Evolutionary conservation across 2,888 invertebrate genomes (phyloP), one percentile per base, ranked within the genome.

Genomic region (Cactoblastis cactorum): DNA sequence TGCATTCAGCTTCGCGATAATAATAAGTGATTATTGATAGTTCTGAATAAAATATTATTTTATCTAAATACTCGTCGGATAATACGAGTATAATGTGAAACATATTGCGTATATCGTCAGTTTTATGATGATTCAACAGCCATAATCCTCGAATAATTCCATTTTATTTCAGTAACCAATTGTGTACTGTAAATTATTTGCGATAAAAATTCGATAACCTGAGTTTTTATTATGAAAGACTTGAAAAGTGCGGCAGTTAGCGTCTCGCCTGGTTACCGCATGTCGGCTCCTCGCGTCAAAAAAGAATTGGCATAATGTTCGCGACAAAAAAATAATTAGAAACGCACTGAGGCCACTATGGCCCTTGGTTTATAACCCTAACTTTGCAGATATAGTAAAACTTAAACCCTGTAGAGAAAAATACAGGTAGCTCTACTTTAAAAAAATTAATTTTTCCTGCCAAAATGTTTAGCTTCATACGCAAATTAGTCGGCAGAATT

Each of bases 381-480:
- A 53, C 34, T 18, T 48, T 45, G 34, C 28, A 55, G 47, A 53
- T 52, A 37, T 37, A 47, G 47, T 37, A 47, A 15, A 24, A 37
- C 22, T 15, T 37, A 24, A 14, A 34, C 3, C 11, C 14, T 11
- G 24, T n/a, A n/a, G n/a, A n/a, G n/a, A n/a, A n/a, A n/a, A n/a
- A n/a, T n/a, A n/a, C n/a, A n/a, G n/a, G n/a, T n/a, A n/a, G n/a
- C n/a, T n/a, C n/a, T n/a, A n/a, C n/a, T n/a, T n/a, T n/a, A n/a
- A n/a, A n/a, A n/a, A n/a, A n/a, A n/a, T n/a, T n/a, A n/a, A n/a
- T n/a, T n/a, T n/a, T n/a, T n/a, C n/a, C n/a, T n/a, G 24, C 14
- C 9, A 69, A 57, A 57, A 83, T 86, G 86, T 74, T 80, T 39
- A 77, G 79, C 15, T 62, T 75, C 19, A 54, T 84, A 43, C 75